Conservation (phyloP, 2,797 vertebrate genomes). For the Pogoniulus pusillus region DNA sequence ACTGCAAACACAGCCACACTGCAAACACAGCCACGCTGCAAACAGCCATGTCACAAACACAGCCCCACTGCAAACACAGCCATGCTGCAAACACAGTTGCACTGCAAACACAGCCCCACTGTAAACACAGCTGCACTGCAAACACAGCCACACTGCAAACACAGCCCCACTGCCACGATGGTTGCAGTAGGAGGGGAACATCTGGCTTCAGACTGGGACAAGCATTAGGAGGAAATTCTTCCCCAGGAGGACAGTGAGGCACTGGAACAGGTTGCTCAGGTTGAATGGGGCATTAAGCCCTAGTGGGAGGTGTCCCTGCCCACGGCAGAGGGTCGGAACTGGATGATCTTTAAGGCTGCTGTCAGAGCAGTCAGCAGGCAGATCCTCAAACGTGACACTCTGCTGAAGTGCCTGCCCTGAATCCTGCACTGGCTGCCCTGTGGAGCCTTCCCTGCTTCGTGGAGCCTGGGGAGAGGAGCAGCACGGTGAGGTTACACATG, state of each 20-base stretch:
- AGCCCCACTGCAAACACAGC: fast-evolving
- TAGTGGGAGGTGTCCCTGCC: no score
- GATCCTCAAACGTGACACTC: background rate
- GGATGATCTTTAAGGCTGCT: background rate
- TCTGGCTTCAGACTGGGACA: no score
- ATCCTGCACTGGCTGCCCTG: background rate
- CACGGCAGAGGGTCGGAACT: no score
- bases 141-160: fast-evolving
- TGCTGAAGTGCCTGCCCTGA: background rate
- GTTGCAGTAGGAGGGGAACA: no score
- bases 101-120: no score
- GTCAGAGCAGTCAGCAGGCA: background rate
- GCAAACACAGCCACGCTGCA: background rate
- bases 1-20: fast-evolving
- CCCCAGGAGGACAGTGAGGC: no score
- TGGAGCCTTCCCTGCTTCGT: fast-evolving
- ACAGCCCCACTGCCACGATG: no score
- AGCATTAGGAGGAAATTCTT: no score
- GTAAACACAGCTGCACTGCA: no score
- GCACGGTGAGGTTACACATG: fast-evolving
- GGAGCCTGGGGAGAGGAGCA: background rate
- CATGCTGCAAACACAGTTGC: background rate
- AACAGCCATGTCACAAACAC: no score
- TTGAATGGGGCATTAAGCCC: no score
- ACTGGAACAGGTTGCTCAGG: no score